Evolutionary conservation across 2,113 vertebrate genomes (phyloP).

Genomic region (Cepphus grylle): DNA sequence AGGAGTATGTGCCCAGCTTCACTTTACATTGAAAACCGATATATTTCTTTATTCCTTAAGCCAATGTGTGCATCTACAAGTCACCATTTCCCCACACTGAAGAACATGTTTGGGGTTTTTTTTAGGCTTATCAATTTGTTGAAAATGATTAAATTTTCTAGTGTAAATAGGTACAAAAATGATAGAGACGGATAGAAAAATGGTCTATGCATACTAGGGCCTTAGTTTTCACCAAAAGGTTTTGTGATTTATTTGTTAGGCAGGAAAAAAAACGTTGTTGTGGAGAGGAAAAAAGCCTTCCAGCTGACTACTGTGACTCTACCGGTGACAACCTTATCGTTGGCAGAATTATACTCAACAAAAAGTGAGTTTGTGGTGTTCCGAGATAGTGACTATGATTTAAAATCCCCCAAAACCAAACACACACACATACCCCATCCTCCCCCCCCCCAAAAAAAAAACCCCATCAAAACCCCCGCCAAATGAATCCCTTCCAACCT

Average conservation of each 20-base stretch:
- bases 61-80: not conserved
- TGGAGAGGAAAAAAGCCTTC: not conserved
- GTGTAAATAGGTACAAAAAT: not conserved
- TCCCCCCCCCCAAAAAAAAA: too few species aligned
- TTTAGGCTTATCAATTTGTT: not conserved
- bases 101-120: not conserved
- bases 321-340: not conserved
- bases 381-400: not conserved
- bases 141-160: not conserved
- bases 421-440: too few species aligned
- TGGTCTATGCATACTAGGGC: not conserved
- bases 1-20: not conserved
- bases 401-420: not conserved
- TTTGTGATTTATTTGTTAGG: not conserved
- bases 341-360: not conserved
- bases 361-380: not conserved
- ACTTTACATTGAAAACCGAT: not conserved
- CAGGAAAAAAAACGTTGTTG: accelerated
- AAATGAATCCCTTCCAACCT: not conserved
- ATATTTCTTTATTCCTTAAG: not conserved
- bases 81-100: not conserved
- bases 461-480: too few species aligned
- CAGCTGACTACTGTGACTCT: not conserved
- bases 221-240: not conserved
- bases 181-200: not conserved